phyloP scores from a whole-genome alignment of 2,888 invertebrate genomes.

The Amiota communis region DNA sequence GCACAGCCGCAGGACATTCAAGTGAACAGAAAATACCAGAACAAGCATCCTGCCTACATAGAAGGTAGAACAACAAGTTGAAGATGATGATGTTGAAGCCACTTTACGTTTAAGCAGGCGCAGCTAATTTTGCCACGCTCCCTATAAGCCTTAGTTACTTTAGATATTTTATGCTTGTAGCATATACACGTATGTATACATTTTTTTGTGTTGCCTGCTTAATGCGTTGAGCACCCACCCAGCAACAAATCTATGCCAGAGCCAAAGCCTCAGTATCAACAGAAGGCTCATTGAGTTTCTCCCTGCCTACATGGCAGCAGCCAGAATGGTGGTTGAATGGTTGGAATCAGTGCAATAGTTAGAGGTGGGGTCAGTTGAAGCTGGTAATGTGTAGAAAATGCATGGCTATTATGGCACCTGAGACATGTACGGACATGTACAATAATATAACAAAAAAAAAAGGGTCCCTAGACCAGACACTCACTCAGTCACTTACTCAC shows the following conservation, averaged over 20 bases:
- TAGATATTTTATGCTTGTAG: too few species aligned
- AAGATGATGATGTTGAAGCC: slow-evolving; percentile 4
- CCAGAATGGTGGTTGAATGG: too few species aligned
- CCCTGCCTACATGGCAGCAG: too few species aligned
- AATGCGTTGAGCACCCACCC: slow-evolving; percentile 59
- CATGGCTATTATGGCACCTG: slow-evolving; percentile 64
- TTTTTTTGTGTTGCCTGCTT: slow-evolving; percentile 27
- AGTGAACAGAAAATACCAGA: slow-evolving; percentile 34
- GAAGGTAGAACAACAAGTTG: neutral
- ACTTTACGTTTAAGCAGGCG: slow-evolving; percentile 50
- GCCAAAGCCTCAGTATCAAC: too few species aligned
- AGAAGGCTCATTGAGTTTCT: too few species aligned
- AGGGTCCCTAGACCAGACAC: neutral
- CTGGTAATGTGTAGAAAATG: slow-evolving; percentile 57
- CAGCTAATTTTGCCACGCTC: slow-evolving; percentile 43
- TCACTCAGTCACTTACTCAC: slow-evolving; percentile 9
- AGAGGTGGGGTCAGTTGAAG: slow-evolving; percentile 7
- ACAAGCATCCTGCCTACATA: slow-evolving; percentile 19
- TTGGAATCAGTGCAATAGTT: neutral
- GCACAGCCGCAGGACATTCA: slow-evolving; percentile 52
- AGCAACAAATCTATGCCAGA: slow-evolving; percentile 34
- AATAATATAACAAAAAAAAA: slow-evolving; percentile 15
- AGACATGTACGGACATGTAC: slow-evolving; percentile 2
- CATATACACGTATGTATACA: too few species aligned
- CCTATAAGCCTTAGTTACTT: slow-evolving; percentile 27